Evolutionary conservation across 2,888 invertebrate species (phyloP), one percentile per base, ranked within the genome.

Genomic region (Ectemnius cavifrons): DNA sequence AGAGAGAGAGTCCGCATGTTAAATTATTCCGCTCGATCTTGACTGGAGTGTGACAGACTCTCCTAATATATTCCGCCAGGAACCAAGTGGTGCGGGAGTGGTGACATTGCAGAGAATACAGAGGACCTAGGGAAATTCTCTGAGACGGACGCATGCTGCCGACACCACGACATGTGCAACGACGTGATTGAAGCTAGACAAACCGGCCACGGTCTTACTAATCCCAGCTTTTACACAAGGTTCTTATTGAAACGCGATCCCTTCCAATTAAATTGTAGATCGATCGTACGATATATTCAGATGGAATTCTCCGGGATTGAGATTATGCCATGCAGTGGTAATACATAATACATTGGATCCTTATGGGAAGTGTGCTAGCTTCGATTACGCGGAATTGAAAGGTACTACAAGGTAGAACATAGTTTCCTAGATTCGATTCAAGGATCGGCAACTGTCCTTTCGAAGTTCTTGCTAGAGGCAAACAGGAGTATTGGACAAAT

Each of bases 81-180:
- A 56, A 89, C 90, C 47, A 88, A 89, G 75, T 89, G 89, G 89
- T 89, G 89, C 77, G 89, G 89, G 78, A 85, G 82, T 68, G 89
- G 89, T 70, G 88, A 84, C 77, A 75, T 86, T 28, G 85, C 89
- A 16, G 67, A 77, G 73, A 78, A 82, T 78, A 83, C 85, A 63
- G 72, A 88, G 59, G 85, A 89, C 64, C 84, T 89, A 16, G 89
- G 89, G 18, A 20, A 66, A 60, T 86, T 80, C 52, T 82, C 82
- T 45, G 84, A 85, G 67, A 88, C 89, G 14, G 89, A 90, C 73
- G 83, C 84, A 13, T 90, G 90, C 80, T 90, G 90, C 79, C 85
- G 89, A n/a, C 81, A 84, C 8, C 90, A 89, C 72, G 90, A 89
- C 59, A 80, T 85, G 65, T 90, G 90, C 72, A 72, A 79, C 28